These are phyloP conservation scores for Muscidifurax raptorellus DNA, from an alignment of 1,140 invertebrate species.

Conservation along the genomic window DNA sequence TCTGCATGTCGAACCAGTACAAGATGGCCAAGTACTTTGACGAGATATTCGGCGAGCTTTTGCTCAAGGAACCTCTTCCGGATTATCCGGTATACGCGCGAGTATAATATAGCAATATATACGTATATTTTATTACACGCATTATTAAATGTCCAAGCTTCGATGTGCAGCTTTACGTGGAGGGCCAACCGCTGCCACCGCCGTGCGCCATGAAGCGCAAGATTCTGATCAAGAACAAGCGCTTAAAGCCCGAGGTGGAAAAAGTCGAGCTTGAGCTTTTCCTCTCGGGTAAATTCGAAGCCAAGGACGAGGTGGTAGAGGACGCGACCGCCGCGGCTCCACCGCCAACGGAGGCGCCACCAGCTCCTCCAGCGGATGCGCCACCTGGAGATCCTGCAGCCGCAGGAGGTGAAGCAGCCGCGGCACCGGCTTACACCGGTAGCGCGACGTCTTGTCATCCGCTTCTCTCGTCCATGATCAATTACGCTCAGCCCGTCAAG, in stretches of 20 bases:
- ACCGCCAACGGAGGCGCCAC: conserved; percentile 60
- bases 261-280: conserved; percentile 93
- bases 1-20: conserved; percentile 97
- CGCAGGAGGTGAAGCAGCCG: conserved; percentile 75
- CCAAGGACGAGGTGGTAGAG: conserved; percentile 89
- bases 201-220: conserved; percentile 93
- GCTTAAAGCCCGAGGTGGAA: conserved; percentile 97
- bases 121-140: too few species aligned
- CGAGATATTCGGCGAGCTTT: conserved; percentile 94
- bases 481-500: conserved; percentile 99
- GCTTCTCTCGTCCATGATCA: conserved; percentile 99
- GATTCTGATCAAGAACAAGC: conserved; percentile 99
- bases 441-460: conserved; percentile 99
- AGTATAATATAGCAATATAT: too few species aligned
- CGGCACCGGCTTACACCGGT: conserved; percentile 90
- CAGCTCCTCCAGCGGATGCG: conserved; percentile 64
- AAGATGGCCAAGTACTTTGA: conserved; percentile 99
- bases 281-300: conserved; percentile 92
- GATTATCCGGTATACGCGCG: conserved; percentile 84
- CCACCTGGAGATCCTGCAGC: conserved; percentile 60
- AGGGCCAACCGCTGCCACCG: conserved; percentile 87
- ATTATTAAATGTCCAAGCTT: too few species aligned
- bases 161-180: conserved; percentile 35
- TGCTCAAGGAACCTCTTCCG: conserved; percentile 92
- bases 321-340: conserved; percentile 87